A percentile compares a stretch with the other conserved stretches of the same genome.
phyloP scores from a whole-genome alignment of 2,797 vertebrate species.

The Arctocebus calabarensis region DNA sequence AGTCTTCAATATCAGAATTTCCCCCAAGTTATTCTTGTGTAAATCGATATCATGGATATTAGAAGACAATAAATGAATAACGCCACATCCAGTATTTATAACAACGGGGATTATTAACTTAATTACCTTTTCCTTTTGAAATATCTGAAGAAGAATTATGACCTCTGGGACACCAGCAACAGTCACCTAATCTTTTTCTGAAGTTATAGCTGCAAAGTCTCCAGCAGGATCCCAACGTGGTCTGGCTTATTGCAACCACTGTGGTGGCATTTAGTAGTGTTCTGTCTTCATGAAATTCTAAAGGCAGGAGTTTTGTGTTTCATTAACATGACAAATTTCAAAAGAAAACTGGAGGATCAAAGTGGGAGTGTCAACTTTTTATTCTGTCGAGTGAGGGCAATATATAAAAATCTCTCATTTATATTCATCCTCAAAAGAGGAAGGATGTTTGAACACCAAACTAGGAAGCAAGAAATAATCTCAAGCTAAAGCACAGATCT shows the following conservation, averaged over 20 bases:
- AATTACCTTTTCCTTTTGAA: constrained; percentile 82
- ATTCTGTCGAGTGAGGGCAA: constrained; percentile 49
- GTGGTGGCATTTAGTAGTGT: neutral
- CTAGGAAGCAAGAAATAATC: neutral
- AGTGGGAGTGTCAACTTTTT: neutral
- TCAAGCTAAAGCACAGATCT: neutral
- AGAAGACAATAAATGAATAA: constrained; percentile 79
- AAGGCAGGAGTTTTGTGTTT: constrained; percentile 32
- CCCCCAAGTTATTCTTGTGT: constrained; percentile 74
- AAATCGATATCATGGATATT: constrained; percentile 81
- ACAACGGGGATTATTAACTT: constrained; percentile 82
- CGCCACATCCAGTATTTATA: constrained; percentile 79
- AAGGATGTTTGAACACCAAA: neutral
- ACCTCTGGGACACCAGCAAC: constrained; percentile 67
- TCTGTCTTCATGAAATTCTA: neutral
- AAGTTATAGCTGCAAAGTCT: constrained; percentile 42
- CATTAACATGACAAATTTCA: constrained; percentile 52
- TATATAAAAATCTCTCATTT: constrained; percentile 17
- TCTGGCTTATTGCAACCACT: constrained; percentile 32
- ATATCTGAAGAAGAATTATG: constrained; percentile 80
- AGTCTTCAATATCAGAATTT: constrained; percentile 80
- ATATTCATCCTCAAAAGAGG: constrained; percentile 3
- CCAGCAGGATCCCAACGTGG: neutral
- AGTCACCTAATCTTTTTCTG: constrained; percentile 77
- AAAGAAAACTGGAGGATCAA: neutral